Conservation (phyloP, 35 echinoderm and acorn worm genomes). For the Ophioderma brevispina region DNA sequence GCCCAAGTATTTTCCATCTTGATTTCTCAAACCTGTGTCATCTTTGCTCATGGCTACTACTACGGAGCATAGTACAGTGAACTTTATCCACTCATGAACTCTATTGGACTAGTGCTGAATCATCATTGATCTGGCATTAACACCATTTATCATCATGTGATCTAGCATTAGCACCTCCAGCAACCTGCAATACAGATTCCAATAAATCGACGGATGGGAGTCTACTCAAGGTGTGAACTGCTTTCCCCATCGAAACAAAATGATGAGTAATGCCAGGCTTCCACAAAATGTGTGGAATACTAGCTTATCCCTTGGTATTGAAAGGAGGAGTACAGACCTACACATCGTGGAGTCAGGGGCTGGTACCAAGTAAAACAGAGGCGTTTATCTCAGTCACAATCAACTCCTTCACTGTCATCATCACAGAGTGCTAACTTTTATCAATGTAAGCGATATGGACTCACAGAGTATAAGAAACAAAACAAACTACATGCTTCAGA, state of each 20-base stretch:
- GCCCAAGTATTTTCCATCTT: neutral
- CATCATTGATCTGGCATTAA: neutral
- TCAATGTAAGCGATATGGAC: no score
- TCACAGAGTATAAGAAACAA: no score
- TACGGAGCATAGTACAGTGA: neutral
- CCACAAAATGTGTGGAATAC: neutral
- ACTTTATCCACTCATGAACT: neutral
- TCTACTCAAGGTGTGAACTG: neutral
- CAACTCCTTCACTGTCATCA: no score
- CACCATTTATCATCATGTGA: no score
- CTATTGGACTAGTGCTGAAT: neutral
- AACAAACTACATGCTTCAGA: no score
- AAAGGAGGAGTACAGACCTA: neutral
- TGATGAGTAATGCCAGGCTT: neutral
- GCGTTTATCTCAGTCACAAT: no score
- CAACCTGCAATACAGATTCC: neutral
- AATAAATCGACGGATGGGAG: neutral
- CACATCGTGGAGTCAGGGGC: neutral
- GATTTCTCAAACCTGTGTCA: neutral
- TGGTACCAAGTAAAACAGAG: neutral
- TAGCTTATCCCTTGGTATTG: neutral
- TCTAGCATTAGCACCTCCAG: no score
- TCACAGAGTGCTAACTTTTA: no score
- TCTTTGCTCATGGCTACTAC: neutral
- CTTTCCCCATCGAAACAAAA: neutral